These are phyloP conservation scores for Argyresthia goedartella DNA, from an alignment of 2,888 invertebrate genomes.

Conservation along the genomic window DNA sequence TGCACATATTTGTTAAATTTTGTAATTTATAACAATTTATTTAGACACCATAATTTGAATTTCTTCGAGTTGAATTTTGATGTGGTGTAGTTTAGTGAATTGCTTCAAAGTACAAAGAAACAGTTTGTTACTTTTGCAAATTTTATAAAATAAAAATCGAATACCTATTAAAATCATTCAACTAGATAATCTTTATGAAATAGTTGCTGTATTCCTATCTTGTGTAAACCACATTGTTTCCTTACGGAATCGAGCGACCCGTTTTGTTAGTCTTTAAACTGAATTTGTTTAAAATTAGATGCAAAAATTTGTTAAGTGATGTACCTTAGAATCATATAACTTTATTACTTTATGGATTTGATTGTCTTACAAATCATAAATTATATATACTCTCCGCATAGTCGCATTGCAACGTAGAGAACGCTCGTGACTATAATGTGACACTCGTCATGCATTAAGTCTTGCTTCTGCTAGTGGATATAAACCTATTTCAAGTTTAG, in stretches of 20 bases:
- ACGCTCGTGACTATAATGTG: background rate
- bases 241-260: conserved; percentile 13
- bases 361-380: conserved; percentile 12
- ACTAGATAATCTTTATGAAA: conserved; percentile 59
- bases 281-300: conserved; percentile 49
- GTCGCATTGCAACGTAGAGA: background rate
- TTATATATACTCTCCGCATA: background rate
- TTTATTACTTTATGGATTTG: conserved; percentile 34
- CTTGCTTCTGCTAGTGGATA: conserved; percentile 40
- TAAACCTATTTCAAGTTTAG: conserved; percentile 44
- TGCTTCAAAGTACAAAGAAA: conserved; percentile 79
- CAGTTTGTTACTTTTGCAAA: conserved; percentile 81
- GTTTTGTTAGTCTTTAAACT: conserved; percentile 23
- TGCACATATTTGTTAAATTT: conserved; percentile 67
- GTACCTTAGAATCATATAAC: conserved; percentile 34
- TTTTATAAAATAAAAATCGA: conserved; percentile 71
- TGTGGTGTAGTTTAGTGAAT: conserved; percentile 73
- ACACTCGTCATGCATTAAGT: conserved; percentile 35
- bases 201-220: conserved; percentile 54
- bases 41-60: conserved; percentile 56
- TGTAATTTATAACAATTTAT: conserved; percentile 64
- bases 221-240: conserved; percentile 42
- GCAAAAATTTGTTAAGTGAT: conserved; percentile 58
- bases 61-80: conserved; percentile 57
- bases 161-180: conserved; percentile 58